Percentiles rank a stretch among this genome's conserved stretches.
These are phyloP conservation scores for Drosophila ogumai DNA, from an alignment of 1,140 invertebrate genomes.

Conservation along the genomic window DNA sequence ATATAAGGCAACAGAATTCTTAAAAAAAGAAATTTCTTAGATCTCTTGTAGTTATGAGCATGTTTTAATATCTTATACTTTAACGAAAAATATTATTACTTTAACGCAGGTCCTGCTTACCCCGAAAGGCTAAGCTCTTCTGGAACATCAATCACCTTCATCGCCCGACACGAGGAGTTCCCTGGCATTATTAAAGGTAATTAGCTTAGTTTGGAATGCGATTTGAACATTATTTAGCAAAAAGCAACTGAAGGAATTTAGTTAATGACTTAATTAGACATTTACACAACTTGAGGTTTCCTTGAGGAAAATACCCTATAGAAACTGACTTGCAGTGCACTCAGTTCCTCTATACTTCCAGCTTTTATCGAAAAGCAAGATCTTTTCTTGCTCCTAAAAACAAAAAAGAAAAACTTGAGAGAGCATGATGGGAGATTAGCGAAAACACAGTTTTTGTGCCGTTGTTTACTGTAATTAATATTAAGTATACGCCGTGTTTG, in stretches of 20 bases:
- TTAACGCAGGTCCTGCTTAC: not conserved
- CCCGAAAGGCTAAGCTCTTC: not conserved
- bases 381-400: conserved; percentile 6
- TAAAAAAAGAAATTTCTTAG: not conserved
- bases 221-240: conserved; percentile 57
- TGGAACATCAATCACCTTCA: conserved; percentile 58
- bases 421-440: conserved; percentile 38
- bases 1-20: too few species aligned
- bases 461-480: conserved; percentile 72
- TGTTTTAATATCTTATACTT: not conserved
- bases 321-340: conserved; percentile 14
- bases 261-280: conserved; percentile 72
- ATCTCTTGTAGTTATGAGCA: not conserved
- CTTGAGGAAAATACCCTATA: not conserved
- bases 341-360: conserved; percentile 9
- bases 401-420: conserved; percentile 26
- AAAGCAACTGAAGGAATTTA: conserved; percentile 49
- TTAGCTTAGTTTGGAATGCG: conserved; percentile 40
- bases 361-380: conserved; percentile 34
- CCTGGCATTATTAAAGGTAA: conserved; percentile 26
- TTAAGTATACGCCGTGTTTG: conserved; percentile 80
- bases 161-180: conserved; percentile 25
- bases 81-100: not conserved
- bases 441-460: conserved; percentile 18
- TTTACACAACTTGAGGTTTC: conserved; percentile 25